phyloP scores from a whole-genome alignment of 35 echinoderm and acorn worm genomes.

The Patiria miniata region DNA sequence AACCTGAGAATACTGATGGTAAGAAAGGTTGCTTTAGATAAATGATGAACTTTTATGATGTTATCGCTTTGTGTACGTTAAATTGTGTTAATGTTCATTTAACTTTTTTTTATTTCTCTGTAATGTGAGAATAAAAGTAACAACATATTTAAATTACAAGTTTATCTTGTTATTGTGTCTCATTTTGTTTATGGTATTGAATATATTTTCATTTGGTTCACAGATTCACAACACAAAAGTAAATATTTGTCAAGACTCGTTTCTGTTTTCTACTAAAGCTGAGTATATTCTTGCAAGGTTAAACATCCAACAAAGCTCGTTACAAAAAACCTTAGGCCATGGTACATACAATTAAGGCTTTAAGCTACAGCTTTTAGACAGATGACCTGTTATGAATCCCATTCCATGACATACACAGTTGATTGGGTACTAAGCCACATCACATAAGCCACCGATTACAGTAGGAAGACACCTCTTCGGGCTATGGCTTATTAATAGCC shows the following conservation, averaged over 20 bases:
- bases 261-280: constrained; percentile 24
- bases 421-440: constrained; percentile 3
- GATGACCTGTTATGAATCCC: constrained; percentile 3
- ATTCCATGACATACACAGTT: background rate
- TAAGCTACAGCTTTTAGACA: constrained; percentile 11
- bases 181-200: too few relatives aligned
- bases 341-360: constrained; percentile 22
- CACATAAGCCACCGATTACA: background rate
- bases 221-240: too few relatives aligned
- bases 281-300: constrained; percentile 28
- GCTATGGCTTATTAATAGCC: background rate
- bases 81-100: too few relatives aligned
- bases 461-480: background rate
- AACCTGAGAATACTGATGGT: too few relatives aligned
- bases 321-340: constrained; percentile 18
- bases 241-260: background rate
- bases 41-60: too few relatives aligned
- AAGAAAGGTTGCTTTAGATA: too few relatives aligned
- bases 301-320: constrained; percentile 19
- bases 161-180: too few relatives aligned
- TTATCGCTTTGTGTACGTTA: too few relatives aligned
- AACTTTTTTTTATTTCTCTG: too few relatives aligned
- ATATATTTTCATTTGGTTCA: too few relatives aligned
- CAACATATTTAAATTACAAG: too few relatives aligned
- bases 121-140: too few relatives aligned